Conservation (phyloP, 2,888 invertebrate genomes). For the Helicoverpa assulta region DNA sequence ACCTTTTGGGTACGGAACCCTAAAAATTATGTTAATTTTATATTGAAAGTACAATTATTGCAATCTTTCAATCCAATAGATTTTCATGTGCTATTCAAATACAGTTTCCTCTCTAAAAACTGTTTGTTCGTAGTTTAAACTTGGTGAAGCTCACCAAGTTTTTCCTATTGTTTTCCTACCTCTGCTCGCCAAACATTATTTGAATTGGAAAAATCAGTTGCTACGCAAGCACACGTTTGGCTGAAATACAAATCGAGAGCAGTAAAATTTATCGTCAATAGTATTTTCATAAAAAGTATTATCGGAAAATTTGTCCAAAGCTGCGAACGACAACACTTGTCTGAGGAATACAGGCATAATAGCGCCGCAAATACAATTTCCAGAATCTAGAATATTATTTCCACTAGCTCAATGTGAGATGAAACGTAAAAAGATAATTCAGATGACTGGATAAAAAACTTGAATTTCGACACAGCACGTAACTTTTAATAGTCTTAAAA, state of each 20-base stretch:
- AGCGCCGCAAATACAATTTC: background rate
- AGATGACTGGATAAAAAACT: background rate
- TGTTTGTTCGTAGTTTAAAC: conserved; percentile 25
- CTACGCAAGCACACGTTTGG: background rate
- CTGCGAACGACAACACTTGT: background rate
- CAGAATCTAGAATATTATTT: conserved; percentile 10
- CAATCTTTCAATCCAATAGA: conserved; percentile 1
- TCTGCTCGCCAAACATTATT: conserved; percentile 7
- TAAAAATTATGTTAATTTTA: background rate
- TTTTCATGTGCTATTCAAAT: conserved; percentile 30
- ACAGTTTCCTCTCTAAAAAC: conserved; percentile 5
- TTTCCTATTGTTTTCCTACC: conserved; percentile 1
- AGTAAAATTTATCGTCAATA: background rate
- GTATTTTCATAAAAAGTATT: conserved; percentile 7
- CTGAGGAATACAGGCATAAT: background rate
- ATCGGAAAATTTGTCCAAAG: background rate
- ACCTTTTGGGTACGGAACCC: too few species aligned
- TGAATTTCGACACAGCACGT: background rate
- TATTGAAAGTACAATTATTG: conserved; percentile 9
- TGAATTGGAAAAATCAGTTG: conserved; percentile 12
- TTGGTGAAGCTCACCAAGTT: background rate
- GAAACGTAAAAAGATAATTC: conserved; percentile 10
- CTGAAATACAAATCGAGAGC: conserved; percentile 11
- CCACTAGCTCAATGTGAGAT: conserved; percentile 1
- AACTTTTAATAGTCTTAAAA: background rate